Base-by-base conservation (phyloP, 2,113 vertebrate species). In the Tichodroma muraria region DNA sequence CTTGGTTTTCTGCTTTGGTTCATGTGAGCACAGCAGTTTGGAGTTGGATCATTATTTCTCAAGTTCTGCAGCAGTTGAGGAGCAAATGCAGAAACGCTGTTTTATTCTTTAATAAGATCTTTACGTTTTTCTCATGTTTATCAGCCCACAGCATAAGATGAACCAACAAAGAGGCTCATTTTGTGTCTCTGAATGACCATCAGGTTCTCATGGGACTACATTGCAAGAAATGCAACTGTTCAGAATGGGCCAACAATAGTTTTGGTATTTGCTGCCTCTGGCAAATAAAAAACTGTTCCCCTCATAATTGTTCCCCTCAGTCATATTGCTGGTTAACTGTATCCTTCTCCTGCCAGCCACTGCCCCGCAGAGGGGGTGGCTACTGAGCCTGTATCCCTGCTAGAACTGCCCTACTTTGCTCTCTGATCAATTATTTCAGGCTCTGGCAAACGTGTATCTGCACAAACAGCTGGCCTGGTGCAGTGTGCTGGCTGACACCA, bases 221-320 rank as follows among this genome's bases (percentile, higher is more conserved):
- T 9, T 57, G n/a, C 37, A 85, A 95, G 72, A 52, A 86, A 35
- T 69, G n/a, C 31, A 77, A 70, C 59, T 50, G 23, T 85, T 82
- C 69, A 45, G 66, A 93, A 94, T n/a, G 54, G 25, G 21, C 28
- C 42, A 77, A 45, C n/a, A 85, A 60, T 53, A 69, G n/a, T 77
- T 91, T 72, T 88, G 49, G 31, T 82, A n/a, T 91, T 79, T 95
- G 37, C 40, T 88, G 71, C 27, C 63, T 88, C 68, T 96, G 90
- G 54, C 88, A 88, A 83, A 91, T 54, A 38, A 73, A 89, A 82
- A 66, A 8, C 31, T 25, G 20, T 82, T 88, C 22, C 53, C 9
- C 3, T 91, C 57, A 5, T 63, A 80, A 75, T 17, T 40, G 23
- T n/a, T 52, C 23, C 59, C 38, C 20, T 53, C 38, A 30, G 20